A percentile compares a stretch with the other conserved stretches of the same genome.
Evolutionary conservation across 2,888 invertebrate genomes (phyloP).

Genomic region (Sipha maydis): DNA sequence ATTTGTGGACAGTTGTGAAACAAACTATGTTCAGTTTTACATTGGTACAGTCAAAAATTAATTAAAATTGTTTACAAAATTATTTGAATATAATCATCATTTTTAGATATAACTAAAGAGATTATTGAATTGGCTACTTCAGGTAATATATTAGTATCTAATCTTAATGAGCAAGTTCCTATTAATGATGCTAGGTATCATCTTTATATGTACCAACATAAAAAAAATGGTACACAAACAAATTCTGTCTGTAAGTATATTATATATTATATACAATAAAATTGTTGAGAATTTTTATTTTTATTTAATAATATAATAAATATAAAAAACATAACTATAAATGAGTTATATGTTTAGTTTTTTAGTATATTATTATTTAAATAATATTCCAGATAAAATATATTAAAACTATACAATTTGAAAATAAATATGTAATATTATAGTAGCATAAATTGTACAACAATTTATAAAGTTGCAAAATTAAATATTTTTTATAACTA

Average conservation of each 20-base stretch:
- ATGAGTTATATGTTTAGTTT: too few relatives aligned
- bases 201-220: conserved; percentile 88
- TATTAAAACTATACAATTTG: background rate
- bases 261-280: background rate
- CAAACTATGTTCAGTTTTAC: conserved; percentile 90
- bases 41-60: conserved; percentile 73
- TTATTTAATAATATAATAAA: too few relatives aligned
- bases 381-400: background rate
- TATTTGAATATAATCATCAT: conserved; percentile 47
- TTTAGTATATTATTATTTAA: background rate
- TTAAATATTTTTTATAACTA: too few relatives aligned
- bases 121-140: conserved; percentile 84
- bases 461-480: background rate
- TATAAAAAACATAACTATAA: too few relatives aligned
- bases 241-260: conserved; percentile 79
- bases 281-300: background rate
- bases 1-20: conserved; percentile 70
- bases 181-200: conserved; percentile 90
- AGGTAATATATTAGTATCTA: conserved; percentile 75
- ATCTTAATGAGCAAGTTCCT: conserved; percentile 84
- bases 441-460: background rate
- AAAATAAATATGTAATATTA: too few relatives aligned
- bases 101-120: conserved; percentile 84
- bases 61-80: background rate
- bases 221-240: conserved; percentile 90